phyloP scores from a whole-genome alignment of 2,113 vertebrate species.

The Periophthalmodon schlosseri region DNA sequence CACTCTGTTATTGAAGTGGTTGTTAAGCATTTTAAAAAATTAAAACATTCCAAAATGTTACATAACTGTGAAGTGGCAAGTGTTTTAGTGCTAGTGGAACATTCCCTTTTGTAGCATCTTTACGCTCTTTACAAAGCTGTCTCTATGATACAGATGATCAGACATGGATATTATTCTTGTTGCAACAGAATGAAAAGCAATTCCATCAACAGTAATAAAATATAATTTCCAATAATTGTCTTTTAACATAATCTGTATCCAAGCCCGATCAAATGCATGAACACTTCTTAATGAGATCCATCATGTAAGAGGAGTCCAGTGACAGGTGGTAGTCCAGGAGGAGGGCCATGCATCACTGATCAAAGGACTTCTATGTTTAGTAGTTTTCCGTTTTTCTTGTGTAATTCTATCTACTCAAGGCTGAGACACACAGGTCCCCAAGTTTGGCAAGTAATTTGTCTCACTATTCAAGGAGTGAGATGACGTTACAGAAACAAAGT shows the following conservation, averaged over 20 bases:
- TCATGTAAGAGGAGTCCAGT: not conserved
- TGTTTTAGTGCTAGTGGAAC: slow-evolving; percentile 13
- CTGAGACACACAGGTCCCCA: not conserved
- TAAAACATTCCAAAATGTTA: slow-evolving; percentile 20
- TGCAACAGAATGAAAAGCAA: not conserved
- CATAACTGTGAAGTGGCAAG: slow-evolving; percentile 20
- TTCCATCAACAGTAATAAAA: not conserved
- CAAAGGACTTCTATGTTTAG: not conserved
- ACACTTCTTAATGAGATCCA: not conserved
- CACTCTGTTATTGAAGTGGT: slow-evolving; percentile 14
- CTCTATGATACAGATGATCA: not conserved
- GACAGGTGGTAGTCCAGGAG: not conserved
- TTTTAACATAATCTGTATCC: not conserved
- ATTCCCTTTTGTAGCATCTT: slow-evolving; percentile 12
- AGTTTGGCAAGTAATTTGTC: not conserved
- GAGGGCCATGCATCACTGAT: not conserved
- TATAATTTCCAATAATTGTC: not conserved
- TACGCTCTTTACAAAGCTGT: slow-evolving; percentile 18
- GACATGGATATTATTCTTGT: not conserved
- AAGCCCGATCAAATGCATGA: not conserved
- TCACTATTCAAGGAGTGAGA: not conserved
- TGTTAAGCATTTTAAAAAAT: slow-evolving; percentile 24
- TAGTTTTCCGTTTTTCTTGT: not conserved
- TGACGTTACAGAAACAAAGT: not conserved
- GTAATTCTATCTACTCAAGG: not conserved